These are phyloP conservation scores for Epinephelus lanceolatus DNA, from an alignment of 2,113 vertebrate species.

Conservation along the genomic window DNA sequence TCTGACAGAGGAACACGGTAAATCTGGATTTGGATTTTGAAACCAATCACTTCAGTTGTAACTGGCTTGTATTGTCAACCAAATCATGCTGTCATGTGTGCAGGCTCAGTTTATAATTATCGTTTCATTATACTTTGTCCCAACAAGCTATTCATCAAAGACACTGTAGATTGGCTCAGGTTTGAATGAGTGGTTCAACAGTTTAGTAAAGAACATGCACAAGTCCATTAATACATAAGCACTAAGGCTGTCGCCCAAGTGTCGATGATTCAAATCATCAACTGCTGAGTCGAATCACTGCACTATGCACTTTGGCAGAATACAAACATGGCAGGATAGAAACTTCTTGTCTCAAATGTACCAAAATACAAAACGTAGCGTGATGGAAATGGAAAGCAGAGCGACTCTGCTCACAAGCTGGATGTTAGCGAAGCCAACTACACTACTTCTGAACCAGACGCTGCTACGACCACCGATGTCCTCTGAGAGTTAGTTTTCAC, in stretches of 20 bases:
- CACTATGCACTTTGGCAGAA: too few species aligned
- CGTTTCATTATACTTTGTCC: conserved; percentile 1
- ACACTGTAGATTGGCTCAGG: neutral
- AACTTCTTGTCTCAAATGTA: neutral
- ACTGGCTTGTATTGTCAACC: conserved; percentile 32
- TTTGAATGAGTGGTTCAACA: neutral
- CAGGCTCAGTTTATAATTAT: conserved; percentile 26
- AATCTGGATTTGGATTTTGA: conserved; percentile 83
- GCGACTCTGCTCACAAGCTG: neutral
- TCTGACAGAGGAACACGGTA: conserved; percentile 42
- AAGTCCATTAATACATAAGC: neutral
- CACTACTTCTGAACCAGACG: neutral
- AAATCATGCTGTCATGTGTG: neutral
- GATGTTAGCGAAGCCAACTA: neutral
- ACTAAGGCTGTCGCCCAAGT: neutral
- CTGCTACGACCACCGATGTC: neutral
- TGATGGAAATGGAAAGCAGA: neutral
- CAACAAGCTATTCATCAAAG: conserved; percentile 24
- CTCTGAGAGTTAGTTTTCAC: neutral
- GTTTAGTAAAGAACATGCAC: neutral
- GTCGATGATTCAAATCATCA: neutral
- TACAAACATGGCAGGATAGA: neutral
- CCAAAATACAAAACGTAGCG: neutral
- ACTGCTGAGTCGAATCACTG: neutral
- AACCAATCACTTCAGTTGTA: conserved; percentile 87